A percentile compares a stretch with the other conserved stretches of the same genome.
Evolutionary conservation across 2,888 invertebrate species (phyloP).

Genomic region (Diogma glabrata): DNA sequence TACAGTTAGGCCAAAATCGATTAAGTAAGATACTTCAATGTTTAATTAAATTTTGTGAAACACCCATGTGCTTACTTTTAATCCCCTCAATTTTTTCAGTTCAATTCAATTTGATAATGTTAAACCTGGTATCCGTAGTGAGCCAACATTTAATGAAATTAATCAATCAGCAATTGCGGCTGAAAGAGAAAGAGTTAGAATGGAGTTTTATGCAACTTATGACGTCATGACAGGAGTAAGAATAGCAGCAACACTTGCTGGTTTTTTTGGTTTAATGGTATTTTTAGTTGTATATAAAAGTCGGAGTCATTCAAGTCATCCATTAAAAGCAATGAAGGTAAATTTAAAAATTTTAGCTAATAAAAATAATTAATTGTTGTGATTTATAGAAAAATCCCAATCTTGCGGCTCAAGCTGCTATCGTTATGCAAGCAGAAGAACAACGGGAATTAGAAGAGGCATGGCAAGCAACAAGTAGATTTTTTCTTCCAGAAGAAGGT

Average conservation of each 20-base stretch:
- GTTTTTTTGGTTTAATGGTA: slow-evolving; percentile 85
- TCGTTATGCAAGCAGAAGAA: slow-evolving; percentile 61
- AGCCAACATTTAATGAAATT: neutral
- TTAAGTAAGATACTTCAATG: neutral
- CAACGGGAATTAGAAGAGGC: slow-evolving; percentile 64
- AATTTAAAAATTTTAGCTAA: slow-evolving; percentile 2
- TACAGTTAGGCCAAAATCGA: neutral
- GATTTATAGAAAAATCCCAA: slow-evolving; percentile 50
- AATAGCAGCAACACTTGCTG: slow-evolving; percentile 82
- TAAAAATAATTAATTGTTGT: neutral
- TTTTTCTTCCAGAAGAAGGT: slow-evolving; percentile 37
- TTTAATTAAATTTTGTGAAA: too few relatives aligned
- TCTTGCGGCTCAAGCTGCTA: slow-evolving; percentile 66
- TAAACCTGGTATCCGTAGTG: neutral
- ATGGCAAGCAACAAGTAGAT: slow-evolving; percentile 51
- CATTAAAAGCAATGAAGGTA: slow-evolving; percentile 51
- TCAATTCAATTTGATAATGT: neutral
- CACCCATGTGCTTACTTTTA: too few relatives aligned
- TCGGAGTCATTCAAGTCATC: slow-evolving; percentile 63
- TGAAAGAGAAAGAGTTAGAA: slow-evolving; percentile 58
- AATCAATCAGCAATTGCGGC: slow-evolving; percentile 24
- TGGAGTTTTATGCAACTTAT: slow-evolving; percentile 80
- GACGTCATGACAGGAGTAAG: slow-evolving; percentile 89
- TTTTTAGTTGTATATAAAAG: slow-evolving; percentile 85
- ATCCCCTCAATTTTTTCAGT: slow-evolving; percentile 5